Evolutionary conservation across 2,797 vertebrate species (phyloP).

Genomic region (Discoglossus pictus): DNA sequence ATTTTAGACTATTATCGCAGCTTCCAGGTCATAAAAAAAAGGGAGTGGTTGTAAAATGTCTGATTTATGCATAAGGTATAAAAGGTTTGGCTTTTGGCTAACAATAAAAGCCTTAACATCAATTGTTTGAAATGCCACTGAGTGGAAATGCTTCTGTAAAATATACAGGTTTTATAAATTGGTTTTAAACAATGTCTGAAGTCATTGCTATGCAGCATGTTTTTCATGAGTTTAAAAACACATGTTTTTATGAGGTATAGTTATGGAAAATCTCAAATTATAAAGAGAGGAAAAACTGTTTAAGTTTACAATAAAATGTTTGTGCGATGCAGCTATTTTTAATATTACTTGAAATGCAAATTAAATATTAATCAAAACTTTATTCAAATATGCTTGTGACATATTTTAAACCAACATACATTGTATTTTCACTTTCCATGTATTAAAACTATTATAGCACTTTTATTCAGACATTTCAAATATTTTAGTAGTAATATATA

Average conservation of each 20-base stretch:
- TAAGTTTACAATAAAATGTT: too few relatives aligned
- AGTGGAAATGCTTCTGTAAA: constrained; percentile 20
- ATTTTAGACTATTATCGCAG: constrained; percentile 1
- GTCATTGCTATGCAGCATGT: not conserved
- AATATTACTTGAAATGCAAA: too few relatives aligned
- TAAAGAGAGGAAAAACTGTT: not conserved
- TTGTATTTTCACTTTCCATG: too few relatives aligned
- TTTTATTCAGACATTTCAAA: too few relatives aligned
- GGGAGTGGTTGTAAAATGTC: not conserved
- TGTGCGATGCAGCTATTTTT: too few relatives aligned
- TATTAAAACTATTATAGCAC: too few relatives aligned
- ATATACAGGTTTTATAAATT: not conserved
- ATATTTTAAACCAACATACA: too few relatives aligned
- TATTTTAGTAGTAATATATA: too few relatives aligned
- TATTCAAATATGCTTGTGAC: too few relatives aligned
- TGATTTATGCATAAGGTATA: not conserved
- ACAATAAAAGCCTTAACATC: constrained; percentile 2
- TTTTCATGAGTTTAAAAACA: constrained; percentile 1
- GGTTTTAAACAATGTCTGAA: not conserved
- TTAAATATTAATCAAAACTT: too few relatives aligned
- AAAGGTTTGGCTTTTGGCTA: not conserved
- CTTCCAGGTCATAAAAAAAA: constrained; percentile 32
- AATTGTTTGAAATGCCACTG: constrained; percentile 12
- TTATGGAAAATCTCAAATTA: not conserved
- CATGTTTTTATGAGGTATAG: constrained; percentile 1